Conservation (phyloP, 2,888 invertebrate genomes). For the Andrena bucephala region DNA sequence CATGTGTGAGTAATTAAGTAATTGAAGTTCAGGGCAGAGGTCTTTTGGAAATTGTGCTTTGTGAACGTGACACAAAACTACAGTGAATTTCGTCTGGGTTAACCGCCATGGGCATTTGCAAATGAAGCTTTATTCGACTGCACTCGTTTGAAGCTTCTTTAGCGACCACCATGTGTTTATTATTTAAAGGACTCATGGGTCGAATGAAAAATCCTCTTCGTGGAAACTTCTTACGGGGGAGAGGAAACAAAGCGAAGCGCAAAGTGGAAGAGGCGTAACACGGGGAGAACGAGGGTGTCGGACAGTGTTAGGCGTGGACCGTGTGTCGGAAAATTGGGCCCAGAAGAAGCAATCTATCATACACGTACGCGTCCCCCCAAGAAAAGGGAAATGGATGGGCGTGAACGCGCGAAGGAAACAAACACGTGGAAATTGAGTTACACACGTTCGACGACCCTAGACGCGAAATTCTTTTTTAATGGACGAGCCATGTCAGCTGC, state of each 20-base stretch:
- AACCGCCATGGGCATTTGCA: neutral
- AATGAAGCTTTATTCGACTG: neutral
- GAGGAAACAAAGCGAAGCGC: neutral
- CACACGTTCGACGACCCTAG: constrained; percentile 48
- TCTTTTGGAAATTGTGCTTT: too few relatives aligned
- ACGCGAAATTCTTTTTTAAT: constrained; percentile 54
- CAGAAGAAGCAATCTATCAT: constrained; percentile 76
- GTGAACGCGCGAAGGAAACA: constrained; percentile 43
- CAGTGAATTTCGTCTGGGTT: too few relatives aligned
- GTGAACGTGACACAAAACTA: too few relatives aligned
- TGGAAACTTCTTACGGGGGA: neutral
- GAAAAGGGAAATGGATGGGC: constrained; percentile 49
- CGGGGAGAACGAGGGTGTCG: constrained; percentile 29
- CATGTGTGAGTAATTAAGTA: too few relatives aligned
- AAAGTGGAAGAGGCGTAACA: constrained; percentile 7
- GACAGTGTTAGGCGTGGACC: constrained; percentile 51
- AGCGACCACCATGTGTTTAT: neutral
- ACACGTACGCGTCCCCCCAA: constrained; percentile 51
- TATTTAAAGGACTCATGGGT: neutral
- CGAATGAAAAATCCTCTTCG: neutral
- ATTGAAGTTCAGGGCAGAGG: too few relatives aligned
- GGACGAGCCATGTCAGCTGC: constrained; percentile 50
- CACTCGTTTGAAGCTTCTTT: neutral
- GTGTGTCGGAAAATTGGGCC: constrained; percentile 67
- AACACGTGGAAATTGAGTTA: constrained; percentile 69